Conservation (phyloP, 2,888 invertebrate species). For the Prosopocoilus inquinatus region DNA sequence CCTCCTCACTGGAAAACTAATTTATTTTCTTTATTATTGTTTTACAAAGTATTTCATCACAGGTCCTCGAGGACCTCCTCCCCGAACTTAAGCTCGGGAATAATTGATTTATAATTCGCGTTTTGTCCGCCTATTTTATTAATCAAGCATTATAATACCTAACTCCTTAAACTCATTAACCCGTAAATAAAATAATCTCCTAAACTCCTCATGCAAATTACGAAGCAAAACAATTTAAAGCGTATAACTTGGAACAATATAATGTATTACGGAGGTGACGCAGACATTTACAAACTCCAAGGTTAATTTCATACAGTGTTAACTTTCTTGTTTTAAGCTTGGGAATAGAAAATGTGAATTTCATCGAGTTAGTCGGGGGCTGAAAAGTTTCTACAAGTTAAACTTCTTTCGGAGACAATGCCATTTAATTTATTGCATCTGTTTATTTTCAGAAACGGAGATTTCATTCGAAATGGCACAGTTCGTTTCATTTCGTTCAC, state of each 20-base stretch:
- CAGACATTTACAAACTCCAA: conserved; percentile 30
- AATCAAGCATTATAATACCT: too few species aligned
- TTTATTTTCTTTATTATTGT: too few species aligned
- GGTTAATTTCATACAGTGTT: conserved; percentile 41
- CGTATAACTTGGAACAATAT: conserved; percentile 39
- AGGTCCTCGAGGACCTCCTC: too few species aligned
- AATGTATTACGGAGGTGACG: conserved; percentile 38
- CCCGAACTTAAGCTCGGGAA: too few species aligned
- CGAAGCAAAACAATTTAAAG: conserved; percentile 38
- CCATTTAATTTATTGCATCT: conserved; percentile 39
- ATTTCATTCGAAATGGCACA: conserved; percentile 11
- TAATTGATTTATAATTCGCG: too few species aligned
- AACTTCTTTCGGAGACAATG: conserved; percentile 36
- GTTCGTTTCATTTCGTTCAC: neutral
- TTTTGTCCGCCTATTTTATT: too few species aligned
- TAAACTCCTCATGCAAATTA: conserved; percentile 31
- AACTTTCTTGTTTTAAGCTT: conserved; percentile 38
- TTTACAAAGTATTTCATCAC: too few species aligned
- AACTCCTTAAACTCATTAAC: neutral
- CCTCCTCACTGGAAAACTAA: too few species aligned
- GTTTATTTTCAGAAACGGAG: conserved; percentile 29
- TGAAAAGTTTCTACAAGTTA: conserved; percentile 35
- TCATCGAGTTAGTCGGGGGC: conserved; percentile 34
- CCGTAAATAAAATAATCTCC: neutral
- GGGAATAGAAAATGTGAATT: conserved; percentile 38